Evolutionary conservation across 1,140 invertebrate genomes (phyloP).

Genomic region (Periplaneta americana): DNA sequence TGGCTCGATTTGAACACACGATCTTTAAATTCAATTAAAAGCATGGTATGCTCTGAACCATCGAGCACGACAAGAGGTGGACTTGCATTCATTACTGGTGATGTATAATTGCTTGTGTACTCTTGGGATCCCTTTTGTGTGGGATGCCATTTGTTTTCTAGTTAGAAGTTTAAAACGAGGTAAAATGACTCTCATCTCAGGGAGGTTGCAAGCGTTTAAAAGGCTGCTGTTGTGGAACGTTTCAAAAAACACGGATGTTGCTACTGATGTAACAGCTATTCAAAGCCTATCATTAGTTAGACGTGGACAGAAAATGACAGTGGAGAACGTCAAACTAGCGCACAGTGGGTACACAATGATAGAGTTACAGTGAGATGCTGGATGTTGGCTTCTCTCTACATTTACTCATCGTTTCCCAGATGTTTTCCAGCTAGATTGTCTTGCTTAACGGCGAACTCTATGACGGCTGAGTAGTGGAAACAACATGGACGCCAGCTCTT

Average conservation of each 20-base stretch:
- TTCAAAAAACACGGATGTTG: neutral
- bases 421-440: neutral
- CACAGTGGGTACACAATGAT: neutral
- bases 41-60: too few species aligned
- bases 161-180: neutral
- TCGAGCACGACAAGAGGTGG: too few species aligned
- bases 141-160: neutral
- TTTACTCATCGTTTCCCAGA: neutral
- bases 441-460: neutral
- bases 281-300: neutral
- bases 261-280: neutral
- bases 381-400: neutral
- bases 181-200: neutral
- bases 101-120: too few species aligned
- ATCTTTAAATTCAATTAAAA: too few species aligned
- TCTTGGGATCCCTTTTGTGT: neutral
- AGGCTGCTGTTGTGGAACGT: neutral
- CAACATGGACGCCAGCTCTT: too few species aligned
- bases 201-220: neutral
- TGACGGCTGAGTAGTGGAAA: too few species aligned
- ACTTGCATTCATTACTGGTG: too few species aligned
- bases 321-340: neutral
- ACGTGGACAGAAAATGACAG: neutral
- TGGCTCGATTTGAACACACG: too few species aligned
- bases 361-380: neutral